Evolutionary conservation across 2,113 vertebrate species (phyloP).

Genomic region (Zonotrichia leucophrys): DNA sequence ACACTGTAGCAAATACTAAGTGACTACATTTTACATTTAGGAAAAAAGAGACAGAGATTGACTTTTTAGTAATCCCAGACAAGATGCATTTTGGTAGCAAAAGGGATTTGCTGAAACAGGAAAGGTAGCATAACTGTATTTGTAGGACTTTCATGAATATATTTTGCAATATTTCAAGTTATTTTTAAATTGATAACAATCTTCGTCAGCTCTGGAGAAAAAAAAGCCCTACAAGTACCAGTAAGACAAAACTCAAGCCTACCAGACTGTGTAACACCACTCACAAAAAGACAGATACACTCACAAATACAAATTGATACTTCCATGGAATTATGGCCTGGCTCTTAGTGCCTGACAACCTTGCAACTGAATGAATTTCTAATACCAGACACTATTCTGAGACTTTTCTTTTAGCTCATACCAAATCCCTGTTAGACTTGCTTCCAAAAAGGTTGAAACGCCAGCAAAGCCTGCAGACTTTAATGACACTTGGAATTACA

Average conservation of each 20-base stretch:
- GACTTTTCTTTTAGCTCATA: neutral
- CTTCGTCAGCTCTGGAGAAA: neutral
- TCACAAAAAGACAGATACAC: neutral
- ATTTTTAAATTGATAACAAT: neutral
- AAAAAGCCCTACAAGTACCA: neutral
- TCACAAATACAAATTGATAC: neutral
- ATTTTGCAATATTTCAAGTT: neutral
- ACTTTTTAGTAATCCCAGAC: neutral
- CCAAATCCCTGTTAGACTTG: neutral
- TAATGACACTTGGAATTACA: neutral
- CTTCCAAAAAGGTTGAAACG: slow-evolving; percentile 27
- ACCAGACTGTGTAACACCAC: neutral
- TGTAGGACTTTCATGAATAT: neutral
- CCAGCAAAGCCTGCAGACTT: neutral
- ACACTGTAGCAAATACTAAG: neutral
- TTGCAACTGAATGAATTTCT: neutral
- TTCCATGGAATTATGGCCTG: neutral
- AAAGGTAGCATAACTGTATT: neutral
- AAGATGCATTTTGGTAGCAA: neutral
- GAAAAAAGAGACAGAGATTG: neutral
- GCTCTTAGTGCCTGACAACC: neutral
- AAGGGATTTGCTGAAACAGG: neutral
- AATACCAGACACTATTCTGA: neutral
- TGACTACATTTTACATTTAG: neutral
- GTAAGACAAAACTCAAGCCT: neutral